Conservation (phyloP, 2,888 invertebrate genomes). For the Cremastinae sp. region DNA sequence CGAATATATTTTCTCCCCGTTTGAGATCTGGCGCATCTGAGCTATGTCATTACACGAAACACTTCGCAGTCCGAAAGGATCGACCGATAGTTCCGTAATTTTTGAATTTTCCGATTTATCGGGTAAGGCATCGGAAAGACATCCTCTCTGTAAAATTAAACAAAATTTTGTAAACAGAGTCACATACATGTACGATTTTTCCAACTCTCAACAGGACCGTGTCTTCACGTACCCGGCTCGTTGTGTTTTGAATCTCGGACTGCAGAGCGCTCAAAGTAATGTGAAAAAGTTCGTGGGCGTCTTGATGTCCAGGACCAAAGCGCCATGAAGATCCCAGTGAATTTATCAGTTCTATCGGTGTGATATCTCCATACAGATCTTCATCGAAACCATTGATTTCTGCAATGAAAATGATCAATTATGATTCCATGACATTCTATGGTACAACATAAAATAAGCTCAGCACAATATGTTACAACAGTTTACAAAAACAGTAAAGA, state of each 20-base stretch:
- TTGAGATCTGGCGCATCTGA: slow-evolving; percentile 60
- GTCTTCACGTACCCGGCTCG: slow-evolving; percentile 77
- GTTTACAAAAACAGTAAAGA: background rate
- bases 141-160: slow-evolving; percentile 83
- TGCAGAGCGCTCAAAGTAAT: slow-evolving; percentile 94
- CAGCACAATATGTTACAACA: too few species aligned
- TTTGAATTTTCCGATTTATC: slow-evolving; percentile 63
- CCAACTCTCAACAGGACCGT: too few species aligned
- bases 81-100: slow-evolving; percentile 71
- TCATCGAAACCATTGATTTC: slow-evolving; percentile 76
- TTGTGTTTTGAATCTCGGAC: slow-evolving; percentile 87
- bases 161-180: too few species aligned
- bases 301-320: slow-evolving; percentile 94
- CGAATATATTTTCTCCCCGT: slow-evolving; percentile 65
- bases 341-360: slow-evolving; percentile 79
- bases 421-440: too few species aligned
- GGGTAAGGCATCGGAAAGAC: slow-evolving; percentile 87
- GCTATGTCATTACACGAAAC: slow-evolving; percentile 77
- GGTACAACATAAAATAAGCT: too few species aligned
- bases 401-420: slow-evolving; percentile 54
- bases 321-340: slow-evolving; percentile 91
- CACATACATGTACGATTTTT: too few species aligned
- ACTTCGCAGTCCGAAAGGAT: slow-evolving; percentile 72
- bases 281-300: slow-evolving; percentile 96
- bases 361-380: slow-evolving; percentile 75